A percentile compares a stretch with the other conserved stretches of the same genome.
These are phyloP conservation scores for Sipha flava DNA, from an alignment of 1,140 invertebrate genomes.

Conservation along the genomic window DNA sequence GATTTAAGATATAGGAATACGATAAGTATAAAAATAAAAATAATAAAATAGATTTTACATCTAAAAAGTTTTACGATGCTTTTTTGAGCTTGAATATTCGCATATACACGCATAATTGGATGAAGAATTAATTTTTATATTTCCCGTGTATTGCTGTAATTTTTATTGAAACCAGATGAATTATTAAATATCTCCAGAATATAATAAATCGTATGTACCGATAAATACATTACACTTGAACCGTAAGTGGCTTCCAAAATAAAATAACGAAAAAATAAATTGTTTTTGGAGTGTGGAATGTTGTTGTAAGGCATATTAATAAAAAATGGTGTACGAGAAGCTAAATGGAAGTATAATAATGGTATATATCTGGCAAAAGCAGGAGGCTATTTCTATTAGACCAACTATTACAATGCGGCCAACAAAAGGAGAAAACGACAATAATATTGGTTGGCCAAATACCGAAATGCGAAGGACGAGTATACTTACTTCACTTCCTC, in stretches of 20 bases:
- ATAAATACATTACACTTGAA: not conserved
- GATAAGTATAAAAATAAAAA: no score
- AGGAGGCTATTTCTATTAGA: not conserved
- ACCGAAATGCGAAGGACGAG: not conserved
- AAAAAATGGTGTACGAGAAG: not conserved
- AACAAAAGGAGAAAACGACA: not conserved
- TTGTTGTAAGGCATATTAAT: not conserved
- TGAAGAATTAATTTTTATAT: no score
- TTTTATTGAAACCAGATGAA: no score
- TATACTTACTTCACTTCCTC: not conserved
- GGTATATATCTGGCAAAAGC: not conserved
- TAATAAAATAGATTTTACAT: no score
- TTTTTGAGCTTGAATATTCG: no score
- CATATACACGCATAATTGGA: no score
- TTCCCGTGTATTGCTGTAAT: no score
- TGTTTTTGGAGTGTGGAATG: not conserved
- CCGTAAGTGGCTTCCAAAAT: not conserved
- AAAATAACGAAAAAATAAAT: not conserved
- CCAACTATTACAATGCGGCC: not conserved
- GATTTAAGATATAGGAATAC: no score
- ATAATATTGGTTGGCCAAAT: not conserved
- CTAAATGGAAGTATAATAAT: not conserved
- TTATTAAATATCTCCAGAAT: no score
- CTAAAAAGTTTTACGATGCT: no score
- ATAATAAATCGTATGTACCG: no score